Percentiles rank a stretch among this genome's conserved stretches.
Evolutionary conservation across 2,888 invertebrate genomes (phyloP).

Genomic region (Amiota minor): DNA sequence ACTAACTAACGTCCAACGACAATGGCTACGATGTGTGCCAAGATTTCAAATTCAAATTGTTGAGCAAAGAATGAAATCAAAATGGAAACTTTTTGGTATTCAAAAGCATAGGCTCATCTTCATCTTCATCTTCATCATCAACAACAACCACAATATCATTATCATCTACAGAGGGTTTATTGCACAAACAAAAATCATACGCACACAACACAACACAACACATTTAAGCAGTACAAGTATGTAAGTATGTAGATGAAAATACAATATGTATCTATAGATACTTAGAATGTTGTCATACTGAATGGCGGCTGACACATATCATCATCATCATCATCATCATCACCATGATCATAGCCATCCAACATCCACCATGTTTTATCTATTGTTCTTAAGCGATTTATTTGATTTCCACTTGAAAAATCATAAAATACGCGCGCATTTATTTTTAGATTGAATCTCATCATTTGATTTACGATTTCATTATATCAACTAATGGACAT

Average conservation of each 20-base stretch:
- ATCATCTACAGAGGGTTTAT: conserved; percentile 56
- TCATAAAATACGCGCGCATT: conserved; percentile 61
- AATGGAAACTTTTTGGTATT: conserved; percentile 64
- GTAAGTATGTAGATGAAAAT: conserved; percentile 11
- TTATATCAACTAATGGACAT: conserved; percentile 67
- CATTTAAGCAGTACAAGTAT: conserved; percentile 9
- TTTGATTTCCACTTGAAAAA: conserved; percentile 63
- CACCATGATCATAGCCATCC: background rate
- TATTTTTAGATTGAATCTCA: conserved; percentile 62
- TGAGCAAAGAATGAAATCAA: conserved; percentile 56
- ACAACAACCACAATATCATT: background rate
- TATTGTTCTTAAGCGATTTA: conserved; percentile 31
- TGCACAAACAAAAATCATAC: conserved; percentile 23
- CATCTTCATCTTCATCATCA: background rate
- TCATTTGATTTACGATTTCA: conserved; percentile 63
- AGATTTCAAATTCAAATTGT: conserved; percentile 33
- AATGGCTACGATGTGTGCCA: conserved; percentile 58
- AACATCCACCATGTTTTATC: conserved; percentile 32
- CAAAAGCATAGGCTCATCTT: conserved; percentile 52
- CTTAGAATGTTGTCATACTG: conserved; percentile 39
- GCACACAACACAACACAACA: background rate
- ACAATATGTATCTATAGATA: background rate
- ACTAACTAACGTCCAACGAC: conserved; percentile 39
- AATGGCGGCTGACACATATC: conserved; percentile 39
- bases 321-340: conserved; percentile 48